Evolutionary conservation across 2,888 invertebrate genomes (phyloP).

Genomic region (Neoascia interrupta): DNA sequence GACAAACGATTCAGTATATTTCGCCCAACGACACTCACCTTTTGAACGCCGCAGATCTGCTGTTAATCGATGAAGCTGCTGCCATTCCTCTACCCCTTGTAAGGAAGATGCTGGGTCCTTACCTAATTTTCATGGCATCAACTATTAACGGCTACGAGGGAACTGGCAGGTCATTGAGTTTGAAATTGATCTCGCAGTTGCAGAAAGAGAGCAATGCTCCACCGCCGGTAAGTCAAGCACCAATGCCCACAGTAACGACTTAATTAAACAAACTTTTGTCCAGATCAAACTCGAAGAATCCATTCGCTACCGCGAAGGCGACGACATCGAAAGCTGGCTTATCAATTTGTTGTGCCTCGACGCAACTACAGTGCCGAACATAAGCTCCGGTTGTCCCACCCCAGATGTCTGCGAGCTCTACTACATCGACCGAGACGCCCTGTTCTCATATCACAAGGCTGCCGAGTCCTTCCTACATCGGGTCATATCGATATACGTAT

Average conservation of each 20-base stretch:
- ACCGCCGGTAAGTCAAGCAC: slow-evolving; percentile 81
- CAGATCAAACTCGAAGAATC: slow-evolving; percentile 94
- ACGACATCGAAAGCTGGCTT: slow-evolving; percentile 95
- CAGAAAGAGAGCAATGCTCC: slow-evolving; percentile 83
- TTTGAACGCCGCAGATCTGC: slow-evolving; percentile 94
- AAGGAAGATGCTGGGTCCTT: slow-evolving; percentile 92
- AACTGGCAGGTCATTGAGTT: slow-evolving; percentile 95
- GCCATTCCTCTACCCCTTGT: slow-evolving; percentile 98
- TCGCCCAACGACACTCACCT: slow-evolving; percentile 94
- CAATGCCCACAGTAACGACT: background rate
- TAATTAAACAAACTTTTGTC: no score
- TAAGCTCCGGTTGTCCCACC: slow-evolving; percentile 90
- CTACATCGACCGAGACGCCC: slow-evolving; percentile 92
- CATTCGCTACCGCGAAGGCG: slow-evolving; percentile 93
- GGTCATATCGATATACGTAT: slow-evolving; percentile 95
- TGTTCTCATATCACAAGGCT: slow-evolving; percentile 97
- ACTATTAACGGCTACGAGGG: slow-evolving; percentile 99
- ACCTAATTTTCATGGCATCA: slow-evolving; percentile 96
- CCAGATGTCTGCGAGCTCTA: slow-evolving; percentile 94
- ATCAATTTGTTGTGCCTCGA: slow-evolving; percentile 94
- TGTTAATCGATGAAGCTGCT: slow-evolving; percentile 99
- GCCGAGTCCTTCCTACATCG: slow-evolving; percentile 95
- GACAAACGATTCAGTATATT: slow-evolving; percentile 98
- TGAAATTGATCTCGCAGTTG: slow-evolving; percentile 96
- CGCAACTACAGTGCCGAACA: slow-evolving; percentile 84